These are phyloP conservation scores for Hiodon tergisus DNA, from an alignment of 2,113 vertebrate genomes.

Conservation along the genomic window DNA sequence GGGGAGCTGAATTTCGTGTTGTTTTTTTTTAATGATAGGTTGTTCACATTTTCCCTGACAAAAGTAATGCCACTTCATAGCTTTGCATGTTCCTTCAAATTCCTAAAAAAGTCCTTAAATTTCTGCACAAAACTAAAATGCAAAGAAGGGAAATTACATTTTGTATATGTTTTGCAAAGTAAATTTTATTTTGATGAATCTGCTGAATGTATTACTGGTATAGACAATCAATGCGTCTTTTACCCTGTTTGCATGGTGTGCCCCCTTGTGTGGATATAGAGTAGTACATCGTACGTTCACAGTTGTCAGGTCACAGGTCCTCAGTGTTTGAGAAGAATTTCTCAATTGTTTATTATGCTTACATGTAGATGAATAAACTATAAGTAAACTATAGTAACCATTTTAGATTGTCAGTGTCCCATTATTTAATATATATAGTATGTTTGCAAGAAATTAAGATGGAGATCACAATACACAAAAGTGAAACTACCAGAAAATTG, in stretches of 20 bases:
- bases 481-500: no score
- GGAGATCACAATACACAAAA: no score
- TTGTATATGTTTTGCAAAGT: slow-evolving; percentile 7
- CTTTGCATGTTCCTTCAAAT: not conserved
- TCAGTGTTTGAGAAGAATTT: slow-evolving; percentile 3
- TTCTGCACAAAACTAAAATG: slow-evolving; percentile 1
- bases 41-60: not conserved
- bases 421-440: no score
- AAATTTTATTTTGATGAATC: slow-evolving; percentile 10
- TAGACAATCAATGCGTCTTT: slow-evolving; percentile 40
- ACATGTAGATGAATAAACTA: no score
- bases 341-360: no score
- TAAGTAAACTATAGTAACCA: no score
- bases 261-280: slow-evolving; percentile 17
- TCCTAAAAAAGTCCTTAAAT: not conserved
- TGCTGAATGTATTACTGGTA: slow-evolving; percentile 32
- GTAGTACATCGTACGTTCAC: not conserved
- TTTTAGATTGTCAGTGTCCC: no score
- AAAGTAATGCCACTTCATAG: not conserved
- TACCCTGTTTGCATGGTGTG: slow-evolving; percentile 9
- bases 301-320: not conserved
- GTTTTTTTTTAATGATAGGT: not conserved
- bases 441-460: no score
- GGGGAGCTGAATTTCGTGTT: not conserved
- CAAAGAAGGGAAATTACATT: slow-evolving; percentile 8